These are phyloP conservation scores for Apomyelois bistriatella DNA, from an alignment of 2,888 invertebrate genomes.

Conservation along the genomic window DNA sequence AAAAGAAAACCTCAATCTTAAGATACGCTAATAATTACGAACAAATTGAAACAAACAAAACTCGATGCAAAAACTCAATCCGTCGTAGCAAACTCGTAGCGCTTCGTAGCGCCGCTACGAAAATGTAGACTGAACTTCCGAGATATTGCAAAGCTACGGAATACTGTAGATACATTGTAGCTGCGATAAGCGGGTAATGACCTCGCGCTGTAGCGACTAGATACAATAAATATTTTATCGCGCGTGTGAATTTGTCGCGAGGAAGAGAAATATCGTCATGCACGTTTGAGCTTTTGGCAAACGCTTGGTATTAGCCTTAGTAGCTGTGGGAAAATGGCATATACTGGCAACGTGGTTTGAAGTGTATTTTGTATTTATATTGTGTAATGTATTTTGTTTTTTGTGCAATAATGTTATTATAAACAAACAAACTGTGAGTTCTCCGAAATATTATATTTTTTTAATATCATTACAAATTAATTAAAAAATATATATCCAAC, in stretches of 20 bases:
- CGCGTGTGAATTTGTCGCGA: slow-evolving; percentile 7
- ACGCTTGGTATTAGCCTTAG: slow-evolving; percentile 7
- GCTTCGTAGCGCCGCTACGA: background rate
- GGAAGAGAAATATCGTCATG: slow-evolving; percentile 8
- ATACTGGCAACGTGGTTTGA: background rate
- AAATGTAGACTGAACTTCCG: slow-evolving; percentile 35
- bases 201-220: background rate
- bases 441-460: no score
- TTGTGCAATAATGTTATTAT: no score
- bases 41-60: background rate
- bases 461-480: no score
- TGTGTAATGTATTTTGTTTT: no score
- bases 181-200: slow-evolving; percentile 5
- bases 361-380: no score
- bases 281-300: slow-evolving; percentile 14
- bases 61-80: background rate
- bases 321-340: background rate
- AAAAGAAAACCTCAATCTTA: background rate
- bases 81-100: background rate
- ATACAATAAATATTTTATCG: slow-evolving; percentile 1
- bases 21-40: background rate
- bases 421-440: no score
- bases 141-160: slow-evolving; percentile 29
- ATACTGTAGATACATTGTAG: slow-evolving; percentile 1
- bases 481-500: no score